Percentiles rank a stretch among this genome's conserved stretches.
These are phyloP conservation scores for Rhyacichthys aspro DNA, from an alignment of 2,797 vertebrate genomes.

Conservation along the genomic window DNA sequence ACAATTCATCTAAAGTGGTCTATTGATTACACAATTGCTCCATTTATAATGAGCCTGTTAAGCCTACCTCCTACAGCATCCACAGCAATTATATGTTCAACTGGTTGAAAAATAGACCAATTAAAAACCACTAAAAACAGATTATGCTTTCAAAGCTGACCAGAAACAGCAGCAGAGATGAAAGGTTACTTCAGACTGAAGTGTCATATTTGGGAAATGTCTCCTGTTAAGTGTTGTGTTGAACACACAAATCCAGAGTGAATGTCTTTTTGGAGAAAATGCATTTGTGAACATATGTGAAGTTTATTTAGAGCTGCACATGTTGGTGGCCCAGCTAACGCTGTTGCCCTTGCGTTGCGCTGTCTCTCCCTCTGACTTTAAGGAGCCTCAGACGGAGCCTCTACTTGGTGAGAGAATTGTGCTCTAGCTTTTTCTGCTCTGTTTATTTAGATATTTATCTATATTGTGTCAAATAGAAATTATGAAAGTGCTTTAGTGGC, in stretches of 20 bases:
- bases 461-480: slow-evolving; percentile 13
- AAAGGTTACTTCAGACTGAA: not conserved
- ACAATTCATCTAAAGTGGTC: not conserved
- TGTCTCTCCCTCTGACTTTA: slow-evolving; percentile 71
- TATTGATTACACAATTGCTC: not conserved
- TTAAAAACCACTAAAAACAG: too few species aligned
- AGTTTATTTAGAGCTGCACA: slow-evolving; percentile 28
- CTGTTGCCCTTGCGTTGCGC: slow-evolving; percentile 64
- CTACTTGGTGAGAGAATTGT: slow-evolving; percentile 78
- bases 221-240: too few species aligned
- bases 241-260: too few species aligned
- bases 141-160: slow-evolving; percentile 13
- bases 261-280: not conserved
- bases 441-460: slow-evolving; percentile 43
- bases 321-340: slow-evolving; percentile 56
- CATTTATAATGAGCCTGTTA: slow-evolving; percentile 11
- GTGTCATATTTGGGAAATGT: too few species aligned
- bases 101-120: slow-evolving; percentile 19
- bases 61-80: not conserved
- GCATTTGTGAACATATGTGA: not conserved
- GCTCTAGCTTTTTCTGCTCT: slow-evolving; percentile 50
- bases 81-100: slow-evolving; percentile 16
- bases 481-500: slow-evolving; percentile 34
- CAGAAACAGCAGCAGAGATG: slow-evolving; percentile 7
- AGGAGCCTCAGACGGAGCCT: slow-evolving; percentile 75